Evolutionary conservation across 2,797 vertebrate genomes (phyloP), one percentile per base, ranked within the genome.

Genomic region (Bovichtus variegatus): DNA sequence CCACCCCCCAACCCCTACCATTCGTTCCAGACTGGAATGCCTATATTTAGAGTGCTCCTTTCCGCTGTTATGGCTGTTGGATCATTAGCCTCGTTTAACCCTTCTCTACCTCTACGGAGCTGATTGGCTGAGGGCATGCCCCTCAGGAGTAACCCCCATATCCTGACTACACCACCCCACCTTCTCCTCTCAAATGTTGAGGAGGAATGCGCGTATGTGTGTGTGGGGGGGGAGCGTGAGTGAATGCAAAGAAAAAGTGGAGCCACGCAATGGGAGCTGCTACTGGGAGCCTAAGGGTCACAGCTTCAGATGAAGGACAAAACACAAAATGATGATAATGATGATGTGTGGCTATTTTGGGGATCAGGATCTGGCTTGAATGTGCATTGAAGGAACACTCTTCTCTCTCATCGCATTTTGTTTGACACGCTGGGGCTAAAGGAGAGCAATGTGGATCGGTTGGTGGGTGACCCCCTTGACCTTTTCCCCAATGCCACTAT

Each of bases 11-110:
- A 16, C 53, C 65, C 50, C 64, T 51, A 66, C 69, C 77, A 76
- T 83, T 89, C 70, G 84, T 89, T 92, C 82, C 87, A 92, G 90
- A 93, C 93, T 91, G 86, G 81, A 89, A 89, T 88, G 89, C 93
- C 89, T 96, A 96, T 94, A 95, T 95, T 95, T 96, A 95, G 94
- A 93, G 72, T 38, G 78, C 87, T 88, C 80, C 92, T 94, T 95
- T 95, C 94, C 83, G 83, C 90, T 94, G 93, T 91, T 94, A 93
- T 91, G 91, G 85, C 92, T 94, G 91, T 87, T 75, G 91, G 92
- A 94, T 95, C 91, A 94, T 95, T 95, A 94, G 94, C 94, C 95
- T 90, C 72, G 71, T 94, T 95, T 95, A 95, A 95, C 95, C 93
- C 88, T 89, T 86, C 87, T 91, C 85, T 93, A 89, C 90, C 89